Evolutionary conservation across 2,888 invertebrate genomes (phyloP).

Genomic region (Drymonia ruficornis): DNA sequence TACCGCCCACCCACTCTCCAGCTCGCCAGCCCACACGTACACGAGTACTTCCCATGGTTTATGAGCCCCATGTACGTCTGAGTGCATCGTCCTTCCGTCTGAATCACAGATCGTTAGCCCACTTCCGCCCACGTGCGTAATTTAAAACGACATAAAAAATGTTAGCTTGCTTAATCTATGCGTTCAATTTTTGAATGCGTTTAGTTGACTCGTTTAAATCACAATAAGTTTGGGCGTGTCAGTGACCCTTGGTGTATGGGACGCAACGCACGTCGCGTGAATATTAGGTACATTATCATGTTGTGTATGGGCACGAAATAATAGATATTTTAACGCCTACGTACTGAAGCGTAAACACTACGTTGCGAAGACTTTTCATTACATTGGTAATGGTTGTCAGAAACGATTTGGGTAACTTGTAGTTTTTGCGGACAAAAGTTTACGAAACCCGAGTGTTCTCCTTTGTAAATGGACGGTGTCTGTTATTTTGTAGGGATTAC

Average conservation of each 20-base stretch:
- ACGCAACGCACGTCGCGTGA: slow-evolving; percentile 25
- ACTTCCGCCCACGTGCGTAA: slow-evolving; percentile 62
- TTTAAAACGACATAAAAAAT: slow-evolving; percentile 40
- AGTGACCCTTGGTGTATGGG: slow-evolving; percentile 35
- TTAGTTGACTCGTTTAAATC: slow-evolving; percentile 43
- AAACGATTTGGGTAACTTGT: background rate
- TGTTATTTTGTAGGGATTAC: slow-evolving; percentile 1
- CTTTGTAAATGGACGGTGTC: background rate
- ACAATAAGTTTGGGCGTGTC: slow-evolving; percentile 49
- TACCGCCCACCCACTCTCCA: background rate
- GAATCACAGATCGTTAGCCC: slow-evolving; percentile 70
- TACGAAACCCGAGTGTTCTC: slow-evolving; percentile 3
- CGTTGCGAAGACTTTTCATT: background rate
- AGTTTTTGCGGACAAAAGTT: slow-evolving; percentile 5
- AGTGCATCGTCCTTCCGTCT: slow-evolving; percentile 53
- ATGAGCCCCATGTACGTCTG: slow-evolving; percentile 17
- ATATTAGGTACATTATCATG: slow-evolving; percentile 3
- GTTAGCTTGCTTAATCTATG: slow-evolving; percentile 28
- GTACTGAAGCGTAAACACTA: background rate
- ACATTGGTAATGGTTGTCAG: background rate
- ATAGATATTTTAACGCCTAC: background rate
- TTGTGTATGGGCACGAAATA: background rate
- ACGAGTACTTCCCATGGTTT: slow-evolving; percentile 2
- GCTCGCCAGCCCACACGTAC: slow-evolving; percentile 4
- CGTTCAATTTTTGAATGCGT: slow-evolving; percentile 35